These are phyloP conservation scores for Agyllia agylla DNA, from an alignment of 2,888 invertebrate species.

Conservation along the genomic window DNA sequence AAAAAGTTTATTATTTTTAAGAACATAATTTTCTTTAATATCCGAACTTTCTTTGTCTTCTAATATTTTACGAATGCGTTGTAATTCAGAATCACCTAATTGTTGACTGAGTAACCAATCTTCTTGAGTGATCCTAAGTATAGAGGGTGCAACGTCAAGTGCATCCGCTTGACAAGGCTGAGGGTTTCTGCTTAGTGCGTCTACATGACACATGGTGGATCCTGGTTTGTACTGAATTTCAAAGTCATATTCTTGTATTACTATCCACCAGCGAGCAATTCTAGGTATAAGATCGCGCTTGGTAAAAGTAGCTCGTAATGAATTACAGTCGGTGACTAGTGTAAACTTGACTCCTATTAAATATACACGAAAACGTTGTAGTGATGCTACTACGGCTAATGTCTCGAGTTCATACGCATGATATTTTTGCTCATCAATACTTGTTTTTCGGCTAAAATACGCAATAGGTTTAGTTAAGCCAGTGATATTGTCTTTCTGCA, in stretches of 20 bases:
- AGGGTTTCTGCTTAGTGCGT: background rate
- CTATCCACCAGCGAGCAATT: constrained; percentile 15
- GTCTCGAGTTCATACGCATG: constrained; percentile 82
- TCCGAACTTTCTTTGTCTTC: constrained; percentile 74
- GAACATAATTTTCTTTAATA: constrained; percentile 50
- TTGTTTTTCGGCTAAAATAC: constrained; percentile 79
- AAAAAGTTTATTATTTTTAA: constrained; percentile 32
- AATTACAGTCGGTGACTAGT: background rate
- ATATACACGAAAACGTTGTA: constrained; percentile 75
- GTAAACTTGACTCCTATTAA: background rate
- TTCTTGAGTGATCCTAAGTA: background rate
- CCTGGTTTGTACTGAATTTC: background rate
- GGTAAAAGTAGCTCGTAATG: background rate
- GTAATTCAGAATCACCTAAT: constrained; percentile 41
- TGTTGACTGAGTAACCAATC: constrained; percentile 70
- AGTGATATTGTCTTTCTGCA: constrained; percentile 45
- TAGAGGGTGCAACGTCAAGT: background rate
- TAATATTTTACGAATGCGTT: constrained; percentile 47
- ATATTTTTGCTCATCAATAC: constrained; percentile 73
- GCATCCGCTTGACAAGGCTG: background rate
- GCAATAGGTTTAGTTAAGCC: constrained; percentile 71
- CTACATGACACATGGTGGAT: background rate
- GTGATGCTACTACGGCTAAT: constrained; percentile 78
- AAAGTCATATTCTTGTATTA: background rate
- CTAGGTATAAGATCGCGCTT: constrained; percentile 10